phyloP scores from a whole-genome alignment of 2,113 vertebrate species.

The Steatornis caripensis region DNA sequence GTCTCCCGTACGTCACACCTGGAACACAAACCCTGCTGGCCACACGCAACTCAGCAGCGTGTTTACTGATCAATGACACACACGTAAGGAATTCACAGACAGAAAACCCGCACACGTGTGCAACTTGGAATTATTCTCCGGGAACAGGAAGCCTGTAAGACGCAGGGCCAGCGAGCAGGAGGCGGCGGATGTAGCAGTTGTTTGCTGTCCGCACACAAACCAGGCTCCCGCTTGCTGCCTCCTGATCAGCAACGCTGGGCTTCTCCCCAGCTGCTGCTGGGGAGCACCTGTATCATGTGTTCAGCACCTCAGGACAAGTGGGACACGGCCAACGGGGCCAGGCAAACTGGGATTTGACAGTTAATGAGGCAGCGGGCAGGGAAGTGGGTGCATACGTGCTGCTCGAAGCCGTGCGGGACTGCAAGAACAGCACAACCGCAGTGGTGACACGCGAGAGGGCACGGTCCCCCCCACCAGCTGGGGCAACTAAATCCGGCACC shows the following conservation, averaged over 20 bases:
- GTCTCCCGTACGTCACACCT: not conserved
- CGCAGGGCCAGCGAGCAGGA: not conserved
- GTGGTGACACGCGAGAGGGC: not conserved
- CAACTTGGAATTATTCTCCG: not conserved
- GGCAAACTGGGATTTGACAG: not conserved
- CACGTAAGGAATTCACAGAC: not conserved
- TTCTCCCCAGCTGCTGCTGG: not conserved
- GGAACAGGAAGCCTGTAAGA: not conserved
- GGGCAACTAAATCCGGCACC: too few species aligned
- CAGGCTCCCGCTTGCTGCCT: not conserved
- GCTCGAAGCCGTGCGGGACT: not conserved
- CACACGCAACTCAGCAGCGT: accelerated
- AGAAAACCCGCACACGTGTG: not conserved
- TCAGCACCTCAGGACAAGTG: not conserved
- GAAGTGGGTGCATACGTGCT: not conserved
- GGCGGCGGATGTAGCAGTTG: accelerated
- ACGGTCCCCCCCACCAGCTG: not conserved
- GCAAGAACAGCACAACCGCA: too few species aligned
- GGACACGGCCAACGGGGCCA: not conserved
- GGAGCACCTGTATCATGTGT: not conserved
- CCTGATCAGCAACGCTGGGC: accelerated
- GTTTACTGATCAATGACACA: accelerated
- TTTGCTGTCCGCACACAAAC: not conserved
- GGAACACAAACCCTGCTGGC: not conserved
- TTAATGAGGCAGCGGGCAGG: not conserved